A percentile compares a stretch with the other conserved stretches of the same genome.
These are phyloP conservation scores for Coranthus polyacanthus DNA, from an alignment of 2,797 vertebrate species.

Conservation along the genomic window DNA sequence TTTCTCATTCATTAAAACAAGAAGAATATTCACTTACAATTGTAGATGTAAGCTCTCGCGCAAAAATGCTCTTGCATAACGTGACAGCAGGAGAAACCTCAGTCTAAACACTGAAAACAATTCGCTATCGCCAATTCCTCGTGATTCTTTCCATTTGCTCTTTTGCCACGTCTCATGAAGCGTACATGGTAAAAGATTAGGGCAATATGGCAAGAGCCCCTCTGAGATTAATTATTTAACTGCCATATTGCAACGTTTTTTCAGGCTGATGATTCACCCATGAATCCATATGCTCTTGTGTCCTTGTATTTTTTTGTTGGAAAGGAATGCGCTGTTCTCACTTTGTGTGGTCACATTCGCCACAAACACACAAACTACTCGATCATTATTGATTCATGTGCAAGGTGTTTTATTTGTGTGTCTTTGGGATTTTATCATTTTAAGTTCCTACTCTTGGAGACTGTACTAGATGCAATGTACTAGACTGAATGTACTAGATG, in stretches of 20 bases:
- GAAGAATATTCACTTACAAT: not conserved
- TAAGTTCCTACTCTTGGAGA: no score
- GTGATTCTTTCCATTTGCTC: not conserved
- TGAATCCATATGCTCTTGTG: slow-evolving; percentile 68
- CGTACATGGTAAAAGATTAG: slow-evolving; percentile 44
- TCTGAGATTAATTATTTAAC: slow-evolving; percentile 79
- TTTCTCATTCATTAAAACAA: slow-evolving; percentile 6
- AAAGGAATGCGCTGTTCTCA: not conserved
- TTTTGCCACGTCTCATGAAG: slow-evolving; percentile 16
- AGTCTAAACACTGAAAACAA: slow-evolving; percentile 5
- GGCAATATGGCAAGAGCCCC: slow-evolving; percentile 66
- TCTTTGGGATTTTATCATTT: no score
- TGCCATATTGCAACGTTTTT: slow-evolving; percentile 78
- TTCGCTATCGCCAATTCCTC: not conserved
- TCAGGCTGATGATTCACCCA: slow-evolving; percentile 59
- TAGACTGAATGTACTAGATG: no score
- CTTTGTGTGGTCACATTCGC: not conserved
- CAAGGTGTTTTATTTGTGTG: no score
- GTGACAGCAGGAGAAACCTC: not conserved
- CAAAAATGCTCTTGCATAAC: not conserved
- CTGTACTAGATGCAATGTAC: no score
- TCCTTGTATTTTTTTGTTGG: slow-evolving; percentile 12
- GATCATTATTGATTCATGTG: no score
- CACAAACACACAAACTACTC: no score
- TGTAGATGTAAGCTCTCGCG: no score